A percentile compares a stretch with the other conserved stretches of the same genome.
Conservation (phyloP, 1,140 invertebrate species). For the Akabosia matsudoensis region DNA sequence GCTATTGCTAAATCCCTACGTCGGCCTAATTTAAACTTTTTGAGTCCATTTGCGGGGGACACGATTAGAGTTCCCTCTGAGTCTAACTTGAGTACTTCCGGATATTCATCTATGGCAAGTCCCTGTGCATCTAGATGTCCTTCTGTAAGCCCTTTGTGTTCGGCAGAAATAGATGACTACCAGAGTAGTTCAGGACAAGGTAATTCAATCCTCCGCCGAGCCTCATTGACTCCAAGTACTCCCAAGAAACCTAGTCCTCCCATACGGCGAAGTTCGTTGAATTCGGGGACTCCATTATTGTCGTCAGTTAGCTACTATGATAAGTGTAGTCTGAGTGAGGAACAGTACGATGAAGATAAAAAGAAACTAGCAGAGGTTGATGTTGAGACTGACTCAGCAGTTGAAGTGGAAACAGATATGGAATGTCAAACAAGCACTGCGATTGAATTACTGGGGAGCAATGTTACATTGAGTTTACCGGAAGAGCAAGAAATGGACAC, state of each 20-base stretch:
- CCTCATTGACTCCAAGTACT: conserved; percentile 51
- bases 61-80: conserved; percentile 70
- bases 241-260: conserved; percentile 56
- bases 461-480: not conserved
- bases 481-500: not conserved
- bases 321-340: conserved; percentile 29
- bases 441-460: not conserved
- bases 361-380: conserved; percentile 15
- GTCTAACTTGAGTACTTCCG: conserved; percentile 73
- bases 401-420: conserved; percentile 40
- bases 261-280: conserved; percentile 52
- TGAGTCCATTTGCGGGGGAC: conserved; percentile 71
- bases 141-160: conserved; percentile 70
- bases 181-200: conserved; percentile 27
- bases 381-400: conserved; percentile 41
- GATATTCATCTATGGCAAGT: conserved; percentile 77
- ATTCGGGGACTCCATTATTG: conserved; percentile 43
- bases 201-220: conserved; percentile 28
- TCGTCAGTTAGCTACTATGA: conserved; percentile 36
- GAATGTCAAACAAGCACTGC: not conserved
- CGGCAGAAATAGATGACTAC: conserved; percentile 64
- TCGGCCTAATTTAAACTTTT: conserved; percentile 63
- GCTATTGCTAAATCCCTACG: conserved; percentile 42
- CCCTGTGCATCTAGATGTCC: conserved; percentile 71
- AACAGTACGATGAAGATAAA: conserved; percentile 24